Evolutionary conservation across 2,888 invertebrate genomes (phyloP).

Genomic region (Lingula anatina): DNA sequence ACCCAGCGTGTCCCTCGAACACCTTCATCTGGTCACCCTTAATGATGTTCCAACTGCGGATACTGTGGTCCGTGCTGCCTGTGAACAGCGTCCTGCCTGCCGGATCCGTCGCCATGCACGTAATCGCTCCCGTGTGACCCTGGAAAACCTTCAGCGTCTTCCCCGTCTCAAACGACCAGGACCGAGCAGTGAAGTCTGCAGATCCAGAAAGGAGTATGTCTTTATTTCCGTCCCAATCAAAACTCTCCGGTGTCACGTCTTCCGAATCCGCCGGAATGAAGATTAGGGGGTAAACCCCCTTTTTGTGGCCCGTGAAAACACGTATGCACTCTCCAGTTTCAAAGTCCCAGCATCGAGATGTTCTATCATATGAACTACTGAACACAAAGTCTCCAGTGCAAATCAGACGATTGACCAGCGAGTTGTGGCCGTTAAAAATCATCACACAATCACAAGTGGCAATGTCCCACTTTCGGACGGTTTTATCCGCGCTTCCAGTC

Average conservation of each 20-base stretch:
- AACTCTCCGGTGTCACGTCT: conserved; percentile 21
- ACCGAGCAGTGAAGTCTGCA: conserved; percentile 49
- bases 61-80: conserved; percentile 53
- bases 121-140: conserved; percentile 55
- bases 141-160: conserved; percentile 45
- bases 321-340: conserved; percentile 52
- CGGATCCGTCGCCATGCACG: conserved; percentile 53
- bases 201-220: conserved; percentile 51
- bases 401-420: conserved; percentile 54
- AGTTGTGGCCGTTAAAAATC: conserved; percentile 52
- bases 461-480: conserved; percentile 56
- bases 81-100: conserved; percentile 52
- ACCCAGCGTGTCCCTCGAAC: conserved; percentile 52
- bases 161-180: conserved; percentile 52
- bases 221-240: conserved; percentile 35
- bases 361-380: conserved; percentile 49
- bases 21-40: conserved; percentile 50
- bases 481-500: conserved; percentile 55
- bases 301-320: conserved; percentile 53
- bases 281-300: conserved; percentile 55
- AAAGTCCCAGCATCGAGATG: conserved; percentile 54
- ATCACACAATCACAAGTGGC: conserved; percentile 54
- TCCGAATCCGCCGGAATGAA: conserved; percentile 54
- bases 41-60: conserved; percentile 53
- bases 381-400: conserved; percentile 53